phyloP scores from a whole-genome alignment of 2,888 invertebrate species.

The Peribatodes rhomboidaria region DNA sequence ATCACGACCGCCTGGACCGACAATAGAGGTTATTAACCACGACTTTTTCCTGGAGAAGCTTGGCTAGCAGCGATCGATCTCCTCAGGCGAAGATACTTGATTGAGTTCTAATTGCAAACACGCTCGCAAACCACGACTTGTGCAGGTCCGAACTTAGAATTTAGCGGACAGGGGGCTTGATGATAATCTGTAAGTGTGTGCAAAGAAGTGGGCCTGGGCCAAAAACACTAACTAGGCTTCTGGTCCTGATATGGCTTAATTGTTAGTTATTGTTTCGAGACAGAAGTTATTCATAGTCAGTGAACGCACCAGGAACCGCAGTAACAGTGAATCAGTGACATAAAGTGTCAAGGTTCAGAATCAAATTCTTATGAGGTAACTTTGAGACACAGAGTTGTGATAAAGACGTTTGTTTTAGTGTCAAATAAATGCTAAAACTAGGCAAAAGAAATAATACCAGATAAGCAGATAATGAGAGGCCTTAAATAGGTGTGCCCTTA shows the following conservation, averaged over 20 bases:
- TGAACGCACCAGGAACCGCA: no score
- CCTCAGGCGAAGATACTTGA: slow-evolving; percentile 46
- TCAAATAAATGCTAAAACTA: background rate
- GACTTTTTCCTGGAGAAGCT: slow-evolving; percentile 26
- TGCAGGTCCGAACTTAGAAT: slow-evolving; percentile 23
- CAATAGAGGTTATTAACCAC: slow-evolving; percentile 28
- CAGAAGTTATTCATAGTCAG: no score
- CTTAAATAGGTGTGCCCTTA: background rate
- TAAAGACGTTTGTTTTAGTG: no score
- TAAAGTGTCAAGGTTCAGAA: background rate
- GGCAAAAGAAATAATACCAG: background rate
- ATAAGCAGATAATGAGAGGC: background rate
- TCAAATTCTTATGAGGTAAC: background rate
- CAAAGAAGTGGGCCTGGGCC: no score
- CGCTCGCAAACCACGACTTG: slow-evolving; percentile 43
- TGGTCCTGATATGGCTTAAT: background rate
- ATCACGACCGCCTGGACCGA: slow-evolving; percentile 21
- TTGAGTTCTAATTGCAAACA: slow-evolving; percentile 61
- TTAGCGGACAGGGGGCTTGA: background rate
- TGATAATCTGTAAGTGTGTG: no score
- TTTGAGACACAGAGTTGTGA: background rate
- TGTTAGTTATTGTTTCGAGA: no score
- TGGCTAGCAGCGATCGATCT: slow-evolving; percentile 25
- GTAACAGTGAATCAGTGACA: no score
- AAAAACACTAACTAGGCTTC: no score